Conservation (phyloP, 2,888 invertebrate genomes). For the Lasioglossum oenotherae region DNA sequence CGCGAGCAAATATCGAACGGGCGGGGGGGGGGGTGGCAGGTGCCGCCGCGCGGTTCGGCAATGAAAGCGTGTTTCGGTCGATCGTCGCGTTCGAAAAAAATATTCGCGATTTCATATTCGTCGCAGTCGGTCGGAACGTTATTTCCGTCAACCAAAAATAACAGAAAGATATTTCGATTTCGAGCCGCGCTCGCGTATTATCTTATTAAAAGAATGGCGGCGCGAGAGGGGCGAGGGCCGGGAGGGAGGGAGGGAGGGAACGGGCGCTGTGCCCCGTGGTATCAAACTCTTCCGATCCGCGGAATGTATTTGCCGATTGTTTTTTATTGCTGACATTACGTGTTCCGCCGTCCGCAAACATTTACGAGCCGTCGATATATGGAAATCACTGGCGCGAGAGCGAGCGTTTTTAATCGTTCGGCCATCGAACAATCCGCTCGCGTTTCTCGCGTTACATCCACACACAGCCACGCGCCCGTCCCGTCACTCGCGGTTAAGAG, state of each 20-base stretch:
- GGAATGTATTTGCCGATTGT: conserved; percentile 4
- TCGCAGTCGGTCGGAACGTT: not conserved
- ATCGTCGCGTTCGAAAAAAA: not conserved
- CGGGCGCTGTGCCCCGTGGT: not conserved
- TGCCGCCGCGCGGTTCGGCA: not conserved
- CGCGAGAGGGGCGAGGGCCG: too few species aligned
- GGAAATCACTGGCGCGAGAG: conserved; percentile 30
- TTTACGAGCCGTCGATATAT: conserved; percentile 41
- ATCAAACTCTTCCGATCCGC: not conserved
- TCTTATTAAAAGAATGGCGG: conserved; percentile 4
- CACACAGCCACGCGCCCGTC: not conserved
- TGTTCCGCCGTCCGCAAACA: conserved; percentile 22
- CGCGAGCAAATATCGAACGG: not conserved
- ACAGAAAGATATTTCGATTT: not conserved
- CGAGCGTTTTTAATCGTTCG: conserved; percentile 44
- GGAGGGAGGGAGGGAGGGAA: accelerated
- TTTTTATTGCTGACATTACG: conserved; percentile 24
- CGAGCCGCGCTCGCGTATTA: not conserved
- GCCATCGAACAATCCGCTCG: conserved; percentile 39
- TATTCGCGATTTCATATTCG: not conserved
- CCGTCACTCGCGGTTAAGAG: conserved; percentile 16
- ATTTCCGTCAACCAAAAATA: conserved; percentile 1
- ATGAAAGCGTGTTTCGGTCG: not conserved
- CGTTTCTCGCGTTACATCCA: conserved; percentile 2
- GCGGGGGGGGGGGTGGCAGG: too few species aligned